Evolutionary conservation across 30 jellyfish, hydroid and myxozoan species (phyloP).

Genomic region (Nemopilema nomurai): DNA sequence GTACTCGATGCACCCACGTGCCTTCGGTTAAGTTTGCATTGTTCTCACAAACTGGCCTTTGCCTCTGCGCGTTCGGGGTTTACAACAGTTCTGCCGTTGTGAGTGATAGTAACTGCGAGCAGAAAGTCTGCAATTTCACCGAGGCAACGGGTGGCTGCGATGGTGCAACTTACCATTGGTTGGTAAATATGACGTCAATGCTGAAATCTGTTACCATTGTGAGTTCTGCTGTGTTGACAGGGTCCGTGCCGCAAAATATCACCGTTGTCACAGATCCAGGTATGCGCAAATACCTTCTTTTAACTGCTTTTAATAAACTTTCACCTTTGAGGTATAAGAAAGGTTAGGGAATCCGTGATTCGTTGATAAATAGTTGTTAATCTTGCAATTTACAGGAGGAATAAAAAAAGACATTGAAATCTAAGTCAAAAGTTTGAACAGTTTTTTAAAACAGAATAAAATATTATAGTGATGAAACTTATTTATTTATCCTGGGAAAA

Average conservation of each 20-base stretch:
- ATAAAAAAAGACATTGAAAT: too few species aligned
- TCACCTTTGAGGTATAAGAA: too few species aligned
- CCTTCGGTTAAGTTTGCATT: conserved; percentile 22
- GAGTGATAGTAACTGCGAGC: conserved; percentile 9
- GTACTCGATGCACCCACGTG: conserved; percentile 6
- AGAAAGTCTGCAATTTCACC: conserved; percentile 20
- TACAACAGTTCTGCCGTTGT: conserved; percentile 1
- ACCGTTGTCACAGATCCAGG: conserved; percentile 46
- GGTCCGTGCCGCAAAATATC: conserved; percentile 54
- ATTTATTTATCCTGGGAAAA: too few species aligned
- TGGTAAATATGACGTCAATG: conserved; percentile 11
- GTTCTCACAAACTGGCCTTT: conserved; percentile 38
- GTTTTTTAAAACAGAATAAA: too few species aligned
- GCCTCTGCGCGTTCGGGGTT: conserved; percentile 35
- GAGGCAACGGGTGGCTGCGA: conserved; percentile 34
- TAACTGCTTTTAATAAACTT: too few species aligned
- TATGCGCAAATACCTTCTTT: too few species aligned
- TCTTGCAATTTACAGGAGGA: too few species aligned
- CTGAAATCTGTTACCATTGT: conserved; percentile 16
- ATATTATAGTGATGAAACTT: too few species aligned
- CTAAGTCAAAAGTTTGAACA: too few species aligned
- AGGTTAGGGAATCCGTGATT: too few species aligned
- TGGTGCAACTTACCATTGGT: conserved; percentile 35
- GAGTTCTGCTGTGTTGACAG: conserved; percentile 8
- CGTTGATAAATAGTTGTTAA: too few species aligned